phyloP scores from a whole-genome alignment of 2,888 invertebrate genomes.

The Drosophila limbata region DNA sequence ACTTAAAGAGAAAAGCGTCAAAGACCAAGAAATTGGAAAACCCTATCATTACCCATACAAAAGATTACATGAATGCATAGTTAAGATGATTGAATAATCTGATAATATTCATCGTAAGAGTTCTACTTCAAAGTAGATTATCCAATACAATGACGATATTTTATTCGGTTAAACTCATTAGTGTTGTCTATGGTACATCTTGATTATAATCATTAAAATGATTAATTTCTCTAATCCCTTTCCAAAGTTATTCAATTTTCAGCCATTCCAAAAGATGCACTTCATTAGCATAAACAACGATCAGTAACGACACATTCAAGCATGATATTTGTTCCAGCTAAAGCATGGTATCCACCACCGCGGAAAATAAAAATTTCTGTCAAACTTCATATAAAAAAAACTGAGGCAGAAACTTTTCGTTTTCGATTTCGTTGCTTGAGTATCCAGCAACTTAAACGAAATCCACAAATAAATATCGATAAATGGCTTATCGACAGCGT shows the following conservation, averaged over 20 bases:
- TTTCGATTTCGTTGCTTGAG: too few species aligned
- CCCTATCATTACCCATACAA: neutral
- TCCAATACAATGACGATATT: neutral
- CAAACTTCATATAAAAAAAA: too few species aligned
- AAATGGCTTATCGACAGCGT: too few species aligned
- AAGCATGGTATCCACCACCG: too few species aligned
- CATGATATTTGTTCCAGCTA: neutral
- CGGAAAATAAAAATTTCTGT: too few species aligned
- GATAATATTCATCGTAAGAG: neutral
- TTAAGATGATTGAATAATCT: neutral
- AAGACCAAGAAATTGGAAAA: neutral
- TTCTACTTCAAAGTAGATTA: conserved; percentile 24
- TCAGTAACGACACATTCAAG: neutral
- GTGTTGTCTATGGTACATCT: conserved; percentile 21
- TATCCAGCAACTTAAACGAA: too few species aligned
- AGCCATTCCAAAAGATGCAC: conserved; percentile 16
- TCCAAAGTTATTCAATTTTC: neutral
- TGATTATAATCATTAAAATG: conserved; percentile 28
- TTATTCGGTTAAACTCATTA: conserved; percentile 17
- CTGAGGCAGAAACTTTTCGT: too few species aligned
- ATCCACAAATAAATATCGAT: too few species aligned
- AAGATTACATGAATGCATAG: neutral
- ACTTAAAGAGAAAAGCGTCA: neutral
- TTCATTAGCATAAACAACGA: conserved; percentile 8
- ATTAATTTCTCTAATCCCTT: conserved; percentile 2